A percentile compares a stretch with the other conserved stretches of the same genome.
Conservation (phyloP, 2,113 vertebrate species). For the Oryzias javanicus region DNA sequence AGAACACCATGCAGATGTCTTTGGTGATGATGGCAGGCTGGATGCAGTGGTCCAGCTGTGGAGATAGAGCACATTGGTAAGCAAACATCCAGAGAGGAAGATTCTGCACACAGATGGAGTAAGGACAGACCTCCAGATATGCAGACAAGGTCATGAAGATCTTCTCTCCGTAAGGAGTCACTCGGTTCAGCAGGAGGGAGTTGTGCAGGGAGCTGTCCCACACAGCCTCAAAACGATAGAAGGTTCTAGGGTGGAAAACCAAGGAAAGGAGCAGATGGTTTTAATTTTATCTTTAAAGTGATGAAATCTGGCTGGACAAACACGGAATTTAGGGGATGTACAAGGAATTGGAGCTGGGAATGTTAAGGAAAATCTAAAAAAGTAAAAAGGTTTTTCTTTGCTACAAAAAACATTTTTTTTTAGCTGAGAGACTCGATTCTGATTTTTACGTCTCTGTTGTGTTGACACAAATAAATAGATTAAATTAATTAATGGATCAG, state of each 20-base stretch:
- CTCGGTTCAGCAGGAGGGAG: conserved; percentile 93
- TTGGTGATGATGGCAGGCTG: conserved; percentile 97
- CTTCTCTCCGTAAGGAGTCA: conserved; percentile 96
- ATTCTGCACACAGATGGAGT: not conserved
- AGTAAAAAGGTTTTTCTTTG: not conserved
- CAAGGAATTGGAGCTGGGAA: not conserved
- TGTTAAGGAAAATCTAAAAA: not conserved
- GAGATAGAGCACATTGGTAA: conserved; percentile 21
- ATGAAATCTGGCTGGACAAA: not conserved
- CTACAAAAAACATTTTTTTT: not conserved
- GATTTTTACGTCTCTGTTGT: no score
- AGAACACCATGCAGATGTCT: conserved; percentile 98
- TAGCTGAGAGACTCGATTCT: no score
- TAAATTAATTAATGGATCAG: no score
- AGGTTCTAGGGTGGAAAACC: conserved; percentile 79
- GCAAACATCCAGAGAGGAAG: not conserved
- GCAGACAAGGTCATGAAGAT: conserved; percentile 98
- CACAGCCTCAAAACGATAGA: conserved; percentile 95
- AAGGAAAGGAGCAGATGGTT: not conserved
- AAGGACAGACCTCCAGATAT: conserved; percentile 89
- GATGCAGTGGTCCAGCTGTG: conserved; percentile 96
- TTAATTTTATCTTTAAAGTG: not conserved
- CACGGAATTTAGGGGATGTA: not conserved
- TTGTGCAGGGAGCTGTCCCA: conserved; percentile 99
- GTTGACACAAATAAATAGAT: no score